phyloP scores from a whole-genome alignment of 2,888 invertebrate genomes.

The Ochropacha duplaris region DNA sequence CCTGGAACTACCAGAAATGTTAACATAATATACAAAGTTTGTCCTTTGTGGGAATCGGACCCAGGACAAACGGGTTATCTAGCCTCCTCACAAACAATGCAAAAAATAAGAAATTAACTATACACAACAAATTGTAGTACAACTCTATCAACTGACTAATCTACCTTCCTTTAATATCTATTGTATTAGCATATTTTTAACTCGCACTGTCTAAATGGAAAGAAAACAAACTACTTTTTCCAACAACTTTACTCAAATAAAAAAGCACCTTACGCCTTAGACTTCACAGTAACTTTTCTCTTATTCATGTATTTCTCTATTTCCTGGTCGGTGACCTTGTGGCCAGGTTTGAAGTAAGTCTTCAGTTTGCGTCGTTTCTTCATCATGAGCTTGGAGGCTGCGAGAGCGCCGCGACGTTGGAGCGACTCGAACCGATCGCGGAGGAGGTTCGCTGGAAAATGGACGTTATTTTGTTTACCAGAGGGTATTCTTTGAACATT shows the following conservation, averaged over 20 bases:
- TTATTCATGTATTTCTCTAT: conserved; percentile 53
- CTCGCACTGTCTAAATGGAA: background rate
- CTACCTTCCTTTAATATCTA: too few relatives aligned
- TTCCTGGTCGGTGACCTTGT: conserved; percentile 81
- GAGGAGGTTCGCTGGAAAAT: conserved; percentile 86
- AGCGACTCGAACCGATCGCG: conserved; percentile 93
- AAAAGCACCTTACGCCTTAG: conserved; percentile 16
- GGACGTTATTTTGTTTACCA: background rate
- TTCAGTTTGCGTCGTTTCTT: conserved; percentile 88
- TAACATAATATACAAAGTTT: too few relatives aligned
- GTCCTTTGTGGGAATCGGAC: too few relatives aligned
- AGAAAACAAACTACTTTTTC: conserved; percentile 1
- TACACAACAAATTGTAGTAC: too few relatives aligned
- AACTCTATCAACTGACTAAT: too few relatives aligned
- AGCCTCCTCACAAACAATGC: too few relatives aligned
- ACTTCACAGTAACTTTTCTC: conserved; percentile 24
- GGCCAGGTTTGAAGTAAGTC: conserved; percentile 84
- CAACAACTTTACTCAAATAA: conserved; percentile 7
- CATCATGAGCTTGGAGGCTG: conserved; percentile 86
- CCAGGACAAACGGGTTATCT: too few relatives aligned
- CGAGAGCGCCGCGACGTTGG: conserved; percentile 95
- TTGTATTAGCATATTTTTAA: too few relatives aligned
- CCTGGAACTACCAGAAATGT: too few relatives aligned
- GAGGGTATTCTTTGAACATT: too few relatives aligned
- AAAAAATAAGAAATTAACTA: too few relatives aligned